Base-by-base conservation (phyloP, 2,113 vertebrate species). In the Corvus hawaiiensis region DNA sequence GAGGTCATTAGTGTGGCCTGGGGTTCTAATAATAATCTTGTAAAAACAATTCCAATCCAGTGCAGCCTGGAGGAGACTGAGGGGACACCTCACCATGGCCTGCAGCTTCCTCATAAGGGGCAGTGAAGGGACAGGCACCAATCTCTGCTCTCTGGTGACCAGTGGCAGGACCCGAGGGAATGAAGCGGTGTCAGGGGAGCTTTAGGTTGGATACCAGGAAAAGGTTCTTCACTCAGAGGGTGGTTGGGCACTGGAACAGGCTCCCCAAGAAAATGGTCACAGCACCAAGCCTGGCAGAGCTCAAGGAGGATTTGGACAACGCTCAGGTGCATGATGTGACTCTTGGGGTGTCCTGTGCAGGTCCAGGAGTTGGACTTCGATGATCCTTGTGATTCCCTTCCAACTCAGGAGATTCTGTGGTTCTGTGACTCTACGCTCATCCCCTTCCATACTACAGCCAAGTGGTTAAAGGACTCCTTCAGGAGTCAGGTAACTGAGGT, bases 11-110 rank as follows among this genome's bases (percentile, higher is more conserved):
- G 8, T 33, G 37, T 23, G 26, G 64, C 62, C 66, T 64, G 77
- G 46, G n/a, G 52, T 85, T 87, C 75, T 91, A 87, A 55, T 24
- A 95, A 93, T 48, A 66, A 44, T 37, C 18, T 35, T 33, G n/a
- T 61, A 83, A 68, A 3, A 74, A 44, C 71, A 90, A 37, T 59
- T 6, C 28, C 8, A 89, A 24, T 26, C 16, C 61, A 67, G 37
- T n/a, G 61, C 37, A 59, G 44, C 23, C 9, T 39, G 44, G 37
- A 55, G 55, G 35, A 59, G 23, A 44, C 19, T 30, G 10, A 66
- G 22, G 27, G 27, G 51, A 66, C 18, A 52, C 15, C 12, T 58
- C 44, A 66, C 15, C 1, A 0, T 37, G 35, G 43, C 23, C 35
- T 64, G 58, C 21, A 56, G 35, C 58, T 73, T 51, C 43, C 37